A percentile compares a stretch with the other conserved stretches of the same genome.
phyloP scores from a whole-genome alignment of 2,113 vertebrate genomes.

The Butorides virescens region DNA sequence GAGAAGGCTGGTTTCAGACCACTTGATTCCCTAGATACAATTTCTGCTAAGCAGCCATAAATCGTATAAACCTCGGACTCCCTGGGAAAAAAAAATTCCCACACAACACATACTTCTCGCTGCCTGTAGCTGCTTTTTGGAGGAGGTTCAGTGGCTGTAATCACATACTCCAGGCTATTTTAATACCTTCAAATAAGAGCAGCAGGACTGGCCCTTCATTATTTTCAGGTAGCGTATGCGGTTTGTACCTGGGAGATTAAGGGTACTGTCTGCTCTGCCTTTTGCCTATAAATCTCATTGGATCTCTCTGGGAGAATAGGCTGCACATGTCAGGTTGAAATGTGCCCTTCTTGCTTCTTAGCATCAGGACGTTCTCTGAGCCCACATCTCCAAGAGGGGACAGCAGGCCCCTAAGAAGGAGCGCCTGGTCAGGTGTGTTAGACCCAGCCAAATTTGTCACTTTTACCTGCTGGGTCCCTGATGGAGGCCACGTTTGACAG shows the following conservation, averaged over 20 bases:
- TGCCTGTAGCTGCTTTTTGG: not conserved
- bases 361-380: not conserved
- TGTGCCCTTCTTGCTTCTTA: not conserved
- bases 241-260: not conserved
- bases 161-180: not conserved
- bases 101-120: not conserved
- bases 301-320: not conserved
- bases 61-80: not conserved
- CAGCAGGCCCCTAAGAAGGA: not conserved
- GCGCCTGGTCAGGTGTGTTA: not conserved
- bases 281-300: not conserved
- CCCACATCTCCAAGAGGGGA: not conserved
- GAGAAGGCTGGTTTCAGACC: not conserved
- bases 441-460: not conserved
- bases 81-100: not conserved
- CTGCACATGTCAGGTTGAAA: not conserved
- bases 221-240: accelerated
- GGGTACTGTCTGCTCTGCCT: not conserved
- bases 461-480: not conserved
- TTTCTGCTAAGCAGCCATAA: not conserved
- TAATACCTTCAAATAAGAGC: not conserved
- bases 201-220: not conserved
- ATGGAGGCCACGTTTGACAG: not conserved
- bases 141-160: not conserved
- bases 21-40: not conserved